Base-by-base conservation (phyloP, 2,113 vertebrate species). In the Psilopogon haemacephalus region DNA sequence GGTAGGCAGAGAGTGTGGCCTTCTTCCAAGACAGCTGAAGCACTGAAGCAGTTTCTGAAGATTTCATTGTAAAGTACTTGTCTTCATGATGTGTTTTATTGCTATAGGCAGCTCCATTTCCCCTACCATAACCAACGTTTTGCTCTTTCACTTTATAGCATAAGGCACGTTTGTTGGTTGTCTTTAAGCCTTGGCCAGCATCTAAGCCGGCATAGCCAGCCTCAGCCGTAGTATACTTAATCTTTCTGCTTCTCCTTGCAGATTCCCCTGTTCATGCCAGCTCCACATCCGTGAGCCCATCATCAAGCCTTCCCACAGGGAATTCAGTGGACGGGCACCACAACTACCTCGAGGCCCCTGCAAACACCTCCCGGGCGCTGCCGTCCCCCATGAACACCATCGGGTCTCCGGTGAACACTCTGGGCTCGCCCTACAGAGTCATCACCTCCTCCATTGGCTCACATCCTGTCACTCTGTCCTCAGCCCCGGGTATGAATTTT, bases 361-460 rank as follows among this genome's bases (percentile, higher is more conserved):
- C 54, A 1, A 93, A 54, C 28, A 12, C 96, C 28, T 83, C 97
- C 1, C 93, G 97, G 90, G 94, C 93, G 0, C 84, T 96, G 77
- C 87, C 96, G 0, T 62, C 96, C 20, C 93, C 96, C 89, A 96
- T 98, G 96, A 96, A 91, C 2, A 65, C 97, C 0, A 50, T 96
- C 3, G 95, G 97, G 27, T 67, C 97, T 5, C 94, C 97, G 0
- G 92, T 96, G 56, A 96, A 84, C 3, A 7, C 96, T 0, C 90
- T 98, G 76, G 95, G 96, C 28, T 96, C 97, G 0, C 97, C 97
- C 0, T 97, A 98, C 56, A 84, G 97, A 38, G 97, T 98, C 92
- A 97, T 98, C 9, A 28, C 98, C 0, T 97, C 98, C 5, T 96
- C 97, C 40, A 84, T 98, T 19, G 81, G 95, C 48, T 96, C 98